phyloP scores from a whole-genome alignment of 2,888 invertebrate genomes.

The Psylliodes chrysocephalus region DNA sequence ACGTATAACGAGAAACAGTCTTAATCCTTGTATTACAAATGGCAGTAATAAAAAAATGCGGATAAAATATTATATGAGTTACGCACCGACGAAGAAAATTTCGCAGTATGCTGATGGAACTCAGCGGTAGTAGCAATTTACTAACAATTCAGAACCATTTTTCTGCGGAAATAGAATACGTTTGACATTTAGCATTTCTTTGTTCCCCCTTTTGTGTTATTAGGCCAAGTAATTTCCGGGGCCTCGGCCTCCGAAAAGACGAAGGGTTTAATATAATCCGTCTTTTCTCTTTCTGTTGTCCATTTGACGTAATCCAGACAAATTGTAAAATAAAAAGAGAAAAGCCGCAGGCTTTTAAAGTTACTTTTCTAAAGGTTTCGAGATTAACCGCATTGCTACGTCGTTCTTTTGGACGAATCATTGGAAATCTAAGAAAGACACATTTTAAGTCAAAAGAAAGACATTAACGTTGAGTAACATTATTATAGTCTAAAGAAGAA shows the following conservation, averaged over 20 bases:
- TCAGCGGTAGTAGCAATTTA: neutral
- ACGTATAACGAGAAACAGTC: too few species aligned
- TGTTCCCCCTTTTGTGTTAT: constrained; percentile 3
- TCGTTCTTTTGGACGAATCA: too few species aligned
- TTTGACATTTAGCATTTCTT: constrained; percentile 16
- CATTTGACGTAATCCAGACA: neutral
- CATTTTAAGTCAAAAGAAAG: too few species aligned
- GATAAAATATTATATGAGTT: too few species aligned
- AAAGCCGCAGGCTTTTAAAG: neutral
- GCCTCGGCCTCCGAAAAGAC: neutral
- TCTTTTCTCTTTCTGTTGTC: neutral
- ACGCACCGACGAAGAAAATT: too few species aligned
- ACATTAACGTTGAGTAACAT: too few species aligned
- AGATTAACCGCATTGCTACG: neutral
- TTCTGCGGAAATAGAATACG: neutral
- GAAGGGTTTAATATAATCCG: constrained; percentile 5
- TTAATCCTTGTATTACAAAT: too few species aligned
- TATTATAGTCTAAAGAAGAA: too few species aligned
- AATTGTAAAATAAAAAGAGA: neutral
- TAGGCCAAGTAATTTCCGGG: constrained; percentile 2
- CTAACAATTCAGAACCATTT: neutral
- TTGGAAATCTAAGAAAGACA: too few species aligned
- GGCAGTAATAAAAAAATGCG: too few species aligned
- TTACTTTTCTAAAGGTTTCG: neutral
- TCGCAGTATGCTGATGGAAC: too few species aligned